Evolutionary conservation across 2,888 invertebrate species (phyloP), one percentile per base, ranked within the genome.

Genomic region (Papilio protenor): DNA sequence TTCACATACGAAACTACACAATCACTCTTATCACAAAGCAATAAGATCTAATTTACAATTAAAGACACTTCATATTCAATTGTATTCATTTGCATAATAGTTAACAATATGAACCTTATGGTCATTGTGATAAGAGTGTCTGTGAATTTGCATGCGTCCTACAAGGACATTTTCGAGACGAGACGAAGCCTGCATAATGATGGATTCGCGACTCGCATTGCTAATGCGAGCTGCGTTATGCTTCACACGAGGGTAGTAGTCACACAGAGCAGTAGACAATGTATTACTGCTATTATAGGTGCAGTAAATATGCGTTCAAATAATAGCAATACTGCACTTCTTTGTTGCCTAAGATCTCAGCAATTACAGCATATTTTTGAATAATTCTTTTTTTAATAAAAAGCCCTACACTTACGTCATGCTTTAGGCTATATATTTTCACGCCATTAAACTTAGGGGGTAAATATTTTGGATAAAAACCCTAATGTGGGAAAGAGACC

Each of bases 131-230:
- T 72, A 64, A 72, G 69, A 45, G 76, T 75, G 69, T 21, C 10
- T 70, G 18, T 10, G 16, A 59, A 71, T 61, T 77, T 40, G 64
- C 55, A 21, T 66, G 47, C 72, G 40, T 73, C 21, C 18, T 71
- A 83, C 87, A 88, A 89, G 89, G 89, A 89, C 89, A 89, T 88
- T 88, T 87, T 86, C 83, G 85, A 87, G 86, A 82, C 84, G 83
- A 81, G 81, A 80, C 81, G 81, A 84, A 83, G 87, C 85, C 87
- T 90, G 87, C 87, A 89, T 89, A 90, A 89, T 89, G 88, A 88
- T 86, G 87, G 85, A 87, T 88, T 86, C 87, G 88, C 86, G 83
- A 84, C 83, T 83, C 86, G 91, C 91, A 90, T 90, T 82, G 83
- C 85, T 90, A 90, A 90, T 90, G 82, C 73, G 71, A 61, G 72